Percentiles rank a stretch among this genome's conserved stretches.
These are phyloP conservation scores for Xiphias gladius DNA, from an alignment of 2,113 vertebrate genomes.

Conservation along the genomic window DNA sequence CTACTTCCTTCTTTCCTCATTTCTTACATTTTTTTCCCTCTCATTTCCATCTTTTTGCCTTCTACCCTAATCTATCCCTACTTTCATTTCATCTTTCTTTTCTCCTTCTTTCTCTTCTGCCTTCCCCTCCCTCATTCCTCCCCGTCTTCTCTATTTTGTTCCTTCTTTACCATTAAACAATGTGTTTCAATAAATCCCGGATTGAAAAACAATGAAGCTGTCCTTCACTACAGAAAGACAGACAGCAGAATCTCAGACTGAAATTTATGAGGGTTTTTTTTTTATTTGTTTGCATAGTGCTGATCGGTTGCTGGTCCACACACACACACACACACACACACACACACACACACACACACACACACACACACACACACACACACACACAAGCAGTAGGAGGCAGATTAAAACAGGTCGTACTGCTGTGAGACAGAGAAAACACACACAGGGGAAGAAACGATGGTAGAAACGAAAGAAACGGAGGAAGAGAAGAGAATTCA, in stretches of 20 bases:
- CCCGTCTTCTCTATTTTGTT: not conserved
- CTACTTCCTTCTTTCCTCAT: too few species aligned
- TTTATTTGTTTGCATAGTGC: not conserved
- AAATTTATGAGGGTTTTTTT: not conserved
- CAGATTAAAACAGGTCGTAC: conserved; percentile 24
- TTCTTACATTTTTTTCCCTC: not conserved
- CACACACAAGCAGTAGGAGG: conserved; percentile 28
- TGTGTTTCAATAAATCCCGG: not conserved
- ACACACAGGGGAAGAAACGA: not conserved
- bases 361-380: not conserved
- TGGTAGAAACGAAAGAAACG: not conserved
- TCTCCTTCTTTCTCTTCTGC: not conserved
- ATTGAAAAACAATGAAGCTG: not conserved
- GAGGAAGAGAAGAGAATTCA: not conserved
- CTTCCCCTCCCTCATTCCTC: not conserved
- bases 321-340: not conserved
- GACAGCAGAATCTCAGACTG: not conserved
- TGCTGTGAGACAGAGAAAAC: conserved; percentile 27
- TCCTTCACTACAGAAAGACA: not conserved
- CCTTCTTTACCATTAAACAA: not conserved
- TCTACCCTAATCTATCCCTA: not conserved
- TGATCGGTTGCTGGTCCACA: not conserved
- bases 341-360: conserved; percentile 1
- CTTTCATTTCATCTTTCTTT: not conserved
- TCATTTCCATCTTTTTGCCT: not conserved